These are phyloP conservation scores for Polymixis lichenea DNA, from an alignment of 2,888 invertebrate genomes.

Conservation along the genomic window DNA sequence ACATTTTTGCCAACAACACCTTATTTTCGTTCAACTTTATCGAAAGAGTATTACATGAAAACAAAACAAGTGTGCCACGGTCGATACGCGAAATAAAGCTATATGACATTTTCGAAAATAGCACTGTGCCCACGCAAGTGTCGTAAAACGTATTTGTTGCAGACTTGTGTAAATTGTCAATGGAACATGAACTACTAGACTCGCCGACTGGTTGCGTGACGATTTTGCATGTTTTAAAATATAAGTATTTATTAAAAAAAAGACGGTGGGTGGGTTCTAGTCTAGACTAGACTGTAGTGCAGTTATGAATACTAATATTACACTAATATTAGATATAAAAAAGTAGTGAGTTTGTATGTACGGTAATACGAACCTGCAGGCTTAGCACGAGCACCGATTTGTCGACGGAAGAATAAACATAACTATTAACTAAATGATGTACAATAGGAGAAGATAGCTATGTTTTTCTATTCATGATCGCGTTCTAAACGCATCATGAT, in stretches of 20 bases:
- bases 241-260: neutral
- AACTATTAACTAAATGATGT: too few relatives aligned
- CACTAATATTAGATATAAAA: neutral
- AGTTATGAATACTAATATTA: neutral
- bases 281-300: neutral
- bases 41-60: constrained; percentile 30
- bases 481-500: too few relatives aligned
- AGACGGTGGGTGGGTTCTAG: neutral
- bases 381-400: too few relatives aligned
- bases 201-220: neutral
- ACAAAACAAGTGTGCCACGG: constrained; percentile 68
- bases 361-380: too few relatives aligned
- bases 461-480: too few relatives aligned
- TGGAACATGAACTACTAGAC: constrained; percentile 22
- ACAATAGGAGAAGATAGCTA: too few relatives aligned
- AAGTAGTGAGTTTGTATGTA: neutral
- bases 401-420: too few relatives aligned
- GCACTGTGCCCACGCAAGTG: constrained; percentile 51
- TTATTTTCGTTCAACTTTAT: constrained; percentile 22
- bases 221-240: neutral
- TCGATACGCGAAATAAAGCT: constrained; percentile 61
- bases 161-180: constrained; percentile 49
- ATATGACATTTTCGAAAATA: constrained; percentile 69
- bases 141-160: constrained; percentile 48
- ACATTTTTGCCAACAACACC: constrained; percentile 21